Evolutionary conservation across 30 jellyfish, hydroid and myxozoan species (phyloP).

Genomic region (Cassiopea xamachana): DNA sequence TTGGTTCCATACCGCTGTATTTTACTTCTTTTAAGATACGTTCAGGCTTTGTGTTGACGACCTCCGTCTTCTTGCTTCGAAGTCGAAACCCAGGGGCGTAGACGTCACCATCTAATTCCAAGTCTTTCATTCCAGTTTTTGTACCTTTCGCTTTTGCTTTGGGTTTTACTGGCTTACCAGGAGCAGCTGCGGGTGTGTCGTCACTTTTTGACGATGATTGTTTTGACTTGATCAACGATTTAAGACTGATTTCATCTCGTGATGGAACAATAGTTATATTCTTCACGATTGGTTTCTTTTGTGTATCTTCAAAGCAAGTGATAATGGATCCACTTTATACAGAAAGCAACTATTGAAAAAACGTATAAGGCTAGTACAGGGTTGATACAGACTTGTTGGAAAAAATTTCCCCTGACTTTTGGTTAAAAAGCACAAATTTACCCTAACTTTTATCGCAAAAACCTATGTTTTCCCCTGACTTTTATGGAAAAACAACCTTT

Average conservation of each 20-base stretch:
- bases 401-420: too few relatives aligned
- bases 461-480: too few relatives aligned
- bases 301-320: not conserved
- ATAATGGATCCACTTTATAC: not conserved
- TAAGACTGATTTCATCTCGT: conserved; percentile 37
- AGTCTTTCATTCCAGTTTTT: not conserved
- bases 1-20: conserved; percentile 80
- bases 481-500: too few relatives aligned
- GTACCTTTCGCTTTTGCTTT: conserved; percentile 23
- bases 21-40: conserved; percentile 67
- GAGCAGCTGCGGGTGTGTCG: not conserved
- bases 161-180: conserved; percentile 17
- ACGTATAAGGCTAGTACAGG: too few relatives aligned
- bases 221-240: conserved; percentile 11
- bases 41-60: conserved; percentile 42
- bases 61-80: conserved; percentile 73
- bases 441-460: too few relatives aligned
- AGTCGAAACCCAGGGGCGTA: conserved; percentile 84
- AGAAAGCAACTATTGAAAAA: not conserved
- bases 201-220: not conserved
- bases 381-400: too few relatives aligned
- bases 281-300: not conserved
- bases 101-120: conserved; percentile 45
- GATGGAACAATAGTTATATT: conserved; percentile 4
- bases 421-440: too few relatives aligned